Evolutionary conservation across 2,113 vertebrate species (phyloP).

Genomic region (Microcebus griseorufus): DNA sequence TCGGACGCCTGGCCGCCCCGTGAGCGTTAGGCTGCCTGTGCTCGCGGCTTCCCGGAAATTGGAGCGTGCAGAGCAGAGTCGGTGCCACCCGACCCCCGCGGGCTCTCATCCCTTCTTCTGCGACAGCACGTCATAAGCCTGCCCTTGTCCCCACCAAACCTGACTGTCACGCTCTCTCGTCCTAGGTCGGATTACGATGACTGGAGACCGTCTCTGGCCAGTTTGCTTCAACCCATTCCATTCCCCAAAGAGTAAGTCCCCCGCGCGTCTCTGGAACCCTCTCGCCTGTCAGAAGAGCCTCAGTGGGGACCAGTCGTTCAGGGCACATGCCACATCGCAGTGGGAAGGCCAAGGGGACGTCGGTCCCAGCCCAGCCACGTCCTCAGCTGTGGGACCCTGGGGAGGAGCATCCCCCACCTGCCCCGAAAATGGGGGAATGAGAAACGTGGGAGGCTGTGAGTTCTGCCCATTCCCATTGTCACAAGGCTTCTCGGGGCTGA

Average conservation of each 20-base stretch:
- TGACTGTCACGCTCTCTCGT: not conserved
- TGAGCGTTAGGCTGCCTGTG: fast-evolving
- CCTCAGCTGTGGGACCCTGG: not conserved
- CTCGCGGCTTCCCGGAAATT: not conserved
- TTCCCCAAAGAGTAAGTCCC: conserved; percentile 98
- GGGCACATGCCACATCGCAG: not conserved
- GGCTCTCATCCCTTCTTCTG: fast-evolving
- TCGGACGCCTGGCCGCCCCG: fast-evolving
- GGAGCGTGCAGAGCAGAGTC: fast-evolving
- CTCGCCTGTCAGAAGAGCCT: not conserved
- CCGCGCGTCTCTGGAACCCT: not conserved
- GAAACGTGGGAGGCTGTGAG: not conserved
- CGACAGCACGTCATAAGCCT: fast-evolving
- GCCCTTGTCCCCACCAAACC: not conserved
- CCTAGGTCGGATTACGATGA: conserved; percentile 97
- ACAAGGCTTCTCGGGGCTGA: too few relatives aligned
- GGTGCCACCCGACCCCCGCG: fast-evolving
- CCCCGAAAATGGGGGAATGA: too few relatives aligned
- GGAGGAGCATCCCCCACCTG: not conserved
- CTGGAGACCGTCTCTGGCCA: conserved; percentile 99
- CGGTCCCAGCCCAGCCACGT: not conserved
- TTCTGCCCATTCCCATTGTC: fast-evolving
- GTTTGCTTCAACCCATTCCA: conserved; percentile 98
- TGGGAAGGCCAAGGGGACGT: not conserved
- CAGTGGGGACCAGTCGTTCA: not conserved